Evolutionary conservation across 2,888 invertebrate genomes (phyloP), one percentile per base, ranked within the genome.

Genomic region (Nebria salina): DNA sequence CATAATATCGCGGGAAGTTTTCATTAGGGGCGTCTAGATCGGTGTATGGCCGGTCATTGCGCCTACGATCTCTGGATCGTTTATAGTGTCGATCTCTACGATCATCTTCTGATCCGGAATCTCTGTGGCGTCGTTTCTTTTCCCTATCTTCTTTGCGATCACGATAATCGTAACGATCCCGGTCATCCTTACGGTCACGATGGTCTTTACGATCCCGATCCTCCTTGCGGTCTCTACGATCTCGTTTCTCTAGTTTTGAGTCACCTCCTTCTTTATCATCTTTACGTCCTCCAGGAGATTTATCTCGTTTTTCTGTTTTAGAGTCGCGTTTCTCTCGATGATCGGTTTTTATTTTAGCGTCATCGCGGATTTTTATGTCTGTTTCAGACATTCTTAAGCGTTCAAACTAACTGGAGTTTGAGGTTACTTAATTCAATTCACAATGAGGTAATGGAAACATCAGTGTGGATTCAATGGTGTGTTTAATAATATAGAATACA

Each of bases 1-100:
- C 87, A 83, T 88, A 88, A 84, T 88, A 88, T 78, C 88, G 83
- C 20, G 84, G 84, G 82, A 85, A 86, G 20, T 83, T 78, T 76
- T 83, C 82, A 25, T 81, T 78, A 13, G 83, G 83, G 65, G 76
- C 82, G 80, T 84, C 83, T 20, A 83, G 83, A 79, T 84, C 83
- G 74, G 72, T 81, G 70, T 83, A 84, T 43, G 80, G 25, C 25
- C 26, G 34, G 6, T 34, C 78, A 15, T 77, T 83, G 15, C 72
- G 77, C 75, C 81, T 75, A 70, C 81, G 76, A 82, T 83, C 81
- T 82, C 25, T 82, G 81, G 70, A 79, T 77, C 79, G 77, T 72
- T 65, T 82, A 54, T 74, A 76, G 74, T 82, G 78, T 64, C 70
- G 26, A 41, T 76, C 70, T 68, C 65, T 65, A 9, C 66, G 64